Percentiles rank a stretch among this genome's conserved stretches.
Evolutionary conservation across 2,888 invertebrate species (phyloP).

Genomic region (Aphodius sticticus): DNA sequence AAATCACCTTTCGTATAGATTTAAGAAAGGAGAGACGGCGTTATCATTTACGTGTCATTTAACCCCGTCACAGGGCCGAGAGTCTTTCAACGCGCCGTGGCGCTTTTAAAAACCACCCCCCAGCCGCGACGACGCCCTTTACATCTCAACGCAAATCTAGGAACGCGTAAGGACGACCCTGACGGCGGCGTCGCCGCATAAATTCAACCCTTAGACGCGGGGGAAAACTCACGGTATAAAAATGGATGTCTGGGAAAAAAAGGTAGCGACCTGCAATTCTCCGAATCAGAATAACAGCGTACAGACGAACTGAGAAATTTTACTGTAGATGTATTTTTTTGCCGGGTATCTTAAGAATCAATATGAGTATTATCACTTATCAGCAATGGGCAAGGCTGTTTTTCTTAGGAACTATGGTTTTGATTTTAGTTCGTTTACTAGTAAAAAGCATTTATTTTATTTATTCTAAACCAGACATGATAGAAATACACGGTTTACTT

Average conservation of each 20-base stretch:
- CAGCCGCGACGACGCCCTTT: background rate
- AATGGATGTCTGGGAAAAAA: background rate
- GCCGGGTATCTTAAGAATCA: too few relatives aligned
- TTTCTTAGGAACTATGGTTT: too few relatives aligned
- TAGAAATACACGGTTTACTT: too few relatives aligned
- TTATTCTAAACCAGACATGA: too few relatives aligned
- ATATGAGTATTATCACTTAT: too few relatives aligned
- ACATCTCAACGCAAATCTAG: background rate
- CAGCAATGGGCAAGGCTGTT: too few relatives aligned
- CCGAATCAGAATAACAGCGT: too few relatives aligned
- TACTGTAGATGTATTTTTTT: too few relatives aligned
- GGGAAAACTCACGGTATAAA: background rate
- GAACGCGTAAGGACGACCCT: background rate
- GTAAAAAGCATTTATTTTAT: too few relatives aligned
- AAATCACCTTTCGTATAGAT: constrained; percentile 16
- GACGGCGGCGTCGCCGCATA: background rate
- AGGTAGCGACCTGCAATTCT: background rate
- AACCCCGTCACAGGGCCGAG: constrained; percentile 7
- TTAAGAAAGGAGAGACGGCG: background rate
- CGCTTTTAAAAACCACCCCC: background rate
- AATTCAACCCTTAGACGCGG: background rate
- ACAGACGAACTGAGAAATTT: too few relatives aligned
- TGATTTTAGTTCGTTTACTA: too few relatives aligned
- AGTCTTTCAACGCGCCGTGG: constrained; percentile 1
- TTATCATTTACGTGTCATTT: constrained; percentile 25